Evolutionary conservation across 2,888 invertebrate species (phyloP), one percentile per base, ranked within the genome.

Genomic region (Eilema sororculum): DNA sequence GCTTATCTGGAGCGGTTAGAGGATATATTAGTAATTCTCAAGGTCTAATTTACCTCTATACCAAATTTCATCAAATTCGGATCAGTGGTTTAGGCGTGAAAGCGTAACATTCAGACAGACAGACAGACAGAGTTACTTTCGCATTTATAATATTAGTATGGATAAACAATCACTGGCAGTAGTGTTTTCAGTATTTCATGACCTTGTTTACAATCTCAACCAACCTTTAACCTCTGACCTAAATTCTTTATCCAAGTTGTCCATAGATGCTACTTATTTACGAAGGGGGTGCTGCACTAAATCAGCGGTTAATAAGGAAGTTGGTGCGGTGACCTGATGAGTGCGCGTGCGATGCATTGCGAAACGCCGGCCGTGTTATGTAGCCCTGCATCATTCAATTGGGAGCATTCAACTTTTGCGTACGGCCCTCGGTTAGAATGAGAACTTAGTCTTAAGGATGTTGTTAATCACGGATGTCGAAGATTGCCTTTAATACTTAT

Each of bases 261-360:
- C 33, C 33, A 68, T 33, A 80, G 75, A 81, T 76, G 81, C 72
- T 61, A 59, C 63, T 58, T 60, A 61, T 65, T 24, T 46, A 64
- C 63, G 73, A 76, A 73, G 71, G 56, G n/a, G 68, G 66, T 67
- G 77, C 78, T 81, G 82, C 82, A 78, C 58, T 69, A 74, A 75
- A 70, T 74, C 71, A 63, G 65, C 33, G 65, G 74, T 81, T 93
- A 93, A 93, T 91, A 87, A 93, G 93, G 93, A 93, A 91, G 84
- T 83, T 82, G 81, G 90, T 76, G 57, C 90, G 80, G 80, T 89
- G 90, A 91, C 90, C 92, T 12, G 30, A 0, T n/a, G 30, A 30
- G 8, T 41, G 28, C 33, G 56, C 56, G 56, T 61, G 16, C 37
- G 78, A 70, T 86, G 89, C 87, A 86, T 89, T 91, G 91, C 90